Evolutionary conservation across 2,113 vertebrate genomes (phyloP), one percentile per base, ranked within the genome.

Genomic region (Phaetusa simplex): DNA sequence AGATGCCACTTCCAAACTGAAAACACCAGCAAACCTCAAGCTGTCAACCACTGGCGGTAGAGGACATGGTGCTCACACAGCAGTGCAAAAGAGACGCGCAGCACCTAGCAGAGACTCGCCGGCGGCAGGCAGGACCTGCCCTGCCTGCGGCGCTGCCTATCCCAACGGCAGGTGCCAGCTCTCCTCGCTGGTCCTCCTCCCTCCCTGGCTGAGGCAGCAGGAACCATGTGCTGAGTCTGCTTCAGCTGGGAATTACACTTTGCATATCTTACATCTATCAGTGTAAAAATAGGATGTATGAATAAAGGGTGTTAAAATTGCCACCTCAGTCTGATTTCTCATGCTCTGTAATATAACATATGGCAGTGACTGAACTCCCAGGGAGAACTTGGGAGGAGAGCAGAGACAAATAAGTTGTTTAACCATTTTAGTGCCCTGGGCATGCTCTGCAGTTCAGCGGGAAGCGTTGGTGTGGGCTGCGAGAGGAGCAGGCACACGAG

Each of bases 301-400:
- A 97, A 97, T 97, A 95, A 86, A 96, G 97, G 84, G 97, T 97
- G 97, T 96, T 97, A 97, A 97, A 97, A 95, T 90, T 97, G 95
- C 93, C 96, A 96, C 96, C 96, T 97, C 93, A 81, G 82, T 94
- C 91, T 96, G 96, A 92, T 97, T 97, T 95, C 93, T 95, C 91
- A 95, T 96, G 91, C 94, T 96, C 82, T 94, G 90, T 90, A 94
- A 96, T 95, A 49, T 67, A 97, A 86, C 97, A 97, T 97, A 97
- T 96, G 97, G 97, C 87, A 90, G 74, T 30, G 86, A 59, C 94
- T 95, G 91, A 96, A 59, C 87, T 96, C 91, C 65, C 12, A 81
- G 14, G 45, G 86, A 82, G 91, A 96, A 14, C 65, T 70, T 18
- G 7, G 83, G 83, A 86, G 86, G 71, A 45, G 47, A 94, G 93